These are phyloP conservation scores for Centruroides sculpturatus DNA, from an alignment of 1,140 invertebrate species.

Conservation along the genomic window DNA sequence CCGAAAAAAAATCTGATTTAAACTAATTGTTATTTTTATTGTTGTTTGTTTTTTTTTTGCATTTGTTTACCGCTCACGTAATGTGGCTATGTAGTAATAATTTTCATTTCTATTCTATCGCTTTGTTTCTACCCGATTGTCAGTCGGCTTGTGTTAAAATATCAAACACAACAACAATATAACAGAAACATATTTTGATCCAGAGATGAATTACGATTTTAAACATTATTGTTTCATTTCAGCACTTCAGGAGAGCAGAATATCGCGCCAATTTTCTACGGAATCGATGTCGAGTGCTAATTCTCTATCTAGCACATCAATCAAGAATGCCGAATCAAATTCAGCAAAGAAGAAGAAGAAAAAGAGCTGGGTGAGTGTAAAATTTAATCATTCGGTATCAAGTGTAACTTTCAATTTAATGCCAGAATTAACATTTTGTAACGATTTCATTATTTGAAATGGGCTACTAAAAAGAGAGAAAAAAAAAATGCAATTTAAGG, in stretches of 20 bases:
- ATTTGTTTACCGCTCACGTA: too few species aligned
- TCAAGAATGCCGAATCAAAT: constrained; percentile 32
- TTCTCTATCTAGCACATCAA: constrained; percentile 57
- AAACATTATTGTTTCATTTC: neutral
- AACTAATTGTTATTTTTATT: too few species aligned
- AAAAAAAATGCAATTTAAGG: too few species aligned
- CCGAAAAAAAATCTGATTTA: too few species aligned
- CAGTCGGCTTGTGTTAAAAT: neutral
- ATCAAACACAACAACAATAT: neutral
- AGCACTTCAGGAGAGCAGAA: constrained; percentile 26
- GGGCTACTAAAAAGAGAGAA: too few species aligned
- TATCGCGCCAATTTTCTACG: constrained; percentile 70
- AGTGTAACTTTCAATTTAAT: too few species aligned
- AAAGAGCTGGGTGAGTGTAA: constrained; percentile 70
- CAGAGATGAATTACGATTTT: neutral
- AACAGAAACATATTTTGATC: neutral
- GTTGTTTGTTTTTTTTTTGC: too few species aligned
- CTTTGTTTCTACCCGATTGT: neutral
- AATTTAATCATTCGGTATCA: neutral
- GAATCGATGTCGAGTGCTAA: constrained; percentile 75
- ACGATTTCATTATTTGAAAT: too few species aligned
- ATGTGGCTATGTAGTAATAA: neutral
- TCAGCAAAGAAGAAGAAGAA: constrained; percentile 83
- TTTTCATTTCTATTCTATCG: neutral
- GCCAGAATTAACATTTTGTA: too few species aligned